Evolutionary conservation across 2,797 vertebrate species (phyloP).

Genomic region (Schizothorax lantsangensis): DNA sequence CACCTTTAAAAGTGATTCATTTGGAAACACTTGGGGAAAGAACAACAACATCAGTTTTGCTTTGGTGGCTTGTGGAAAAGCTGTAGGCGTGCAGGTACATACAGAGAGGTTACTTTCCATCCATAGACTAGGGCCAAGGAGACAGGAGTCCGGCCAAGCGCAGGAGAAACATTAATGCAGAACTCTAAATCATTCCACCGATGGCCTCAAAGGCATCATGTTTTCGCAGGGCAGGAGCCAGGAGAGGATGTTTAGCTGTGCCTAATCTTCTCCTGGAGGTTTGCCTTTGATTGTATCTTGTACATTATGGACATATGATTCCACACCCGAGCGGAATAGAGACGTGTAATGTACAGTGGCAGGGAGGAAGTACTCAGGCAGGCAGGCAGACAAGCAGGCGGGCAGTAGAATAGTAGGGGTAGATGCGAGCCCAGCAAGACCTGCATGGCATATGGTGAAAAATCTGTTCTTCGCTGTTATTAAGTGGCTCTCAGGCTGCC

Average conservation of each 20-base stretch:
- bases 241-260: slow-evolving; percentile 34
- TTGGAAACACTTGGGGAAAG: slow-evolving; percentile 38
- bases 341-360: slow-evolving; percentile 53
- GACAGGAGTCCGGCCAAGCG: slow-evolving; percentile 8
- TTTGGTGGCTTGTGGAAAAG: slow-evolving; percentile 51
- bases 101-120: slow-evolving; percentile 49
- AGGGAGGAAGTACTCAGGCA: slow-evolving; percentile 2
- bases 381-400: not conserved
- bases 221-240: slow-evolving; percentile 2
- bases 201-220: not conserved
- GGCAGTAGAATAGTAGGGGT: slow-evolving; percentile 28
- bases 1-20: slow-evolving; percentile 52
- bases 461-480: slow-evolving; percentile 63
- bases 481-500: slow-evolving; percentile 55
- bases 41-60: slow-evolving; percentile 51
- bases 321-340: slow-evolving; percentile 1
- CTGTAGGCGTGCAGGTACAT: slow-evolving; percentile 51
- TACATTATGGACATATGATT: not conserved
- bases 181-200: slow-evolving; percentile 42
- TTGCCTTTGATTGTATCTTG: slow-evolving; percentile 7
- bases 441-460: slow-evolving; percentile 63
- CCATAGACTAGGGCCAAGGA: slow-evolving; percentile 15
- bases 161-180: slow-evolving; percentile 13
- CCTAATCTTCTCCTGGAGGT: slow-evolving; percentile 22
- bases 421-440: slow-evolving; percentile 54